Base-by-base conservation (phyloP, 2,888 invertebrate species). In the Drosophila diplacantha region DNA sequence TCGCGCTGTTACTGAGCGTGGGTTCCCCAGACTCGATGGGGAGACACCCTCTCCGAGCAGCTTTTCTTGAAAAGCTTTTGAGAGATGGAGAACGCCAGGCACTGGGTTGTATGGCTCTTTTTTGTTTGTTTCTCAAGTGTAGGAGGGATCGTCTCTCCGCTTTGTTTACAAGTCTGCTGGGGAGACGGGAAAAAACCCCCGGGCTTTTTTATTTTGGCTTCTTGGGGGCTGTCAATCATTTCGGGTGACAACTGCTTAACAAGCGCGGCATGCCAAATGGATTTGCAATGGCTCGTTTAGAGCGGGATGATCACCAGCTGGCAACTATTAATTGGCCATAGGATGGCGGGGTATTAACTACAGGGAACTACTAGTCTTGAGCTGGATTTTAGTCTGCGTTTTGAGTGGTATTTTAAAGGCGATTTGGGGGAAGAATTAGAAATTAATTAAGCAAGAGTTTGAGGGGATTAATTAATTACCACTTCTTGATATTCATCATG, bases 211-310 rank as follows among this genome's bases (percentile, higher is more conserved):
- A 29, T n/a, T 32, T 44, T 50, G 34, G 49, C 18, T 39, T 44
- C 51, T 65, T 53, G 49, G 35, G 12, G 22, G 29, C 12, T 69
- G 66, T 69, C 69, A 60, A 59, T 69, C 66, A 69, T 5, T 32
- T 32, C n/a, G 50, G 24, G n/a, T 4, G 41, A 55, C n/a, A 31
- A 55, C n/a, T 43, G 22, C 35, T 35, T 16, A 22, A 39, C 38
- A 20, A 18, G 16, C 29, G 24, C 20, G 9, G 44, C 65, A 39
- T 53, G 39, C 39, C 46, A 65, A 65, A 62, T 38, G 20, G 20
- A 44, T 34, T 38, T 29, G 18, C 14, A 16, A 53, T 22, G 29
- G 20, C n/a, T 31, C 14, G 31, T 38, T 29, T 11, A 50, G 32
- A 35, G 32, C 11, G 20, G 51, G 24, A 29, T 34, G 38, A 38